These are phyloP conservation scores for Penaeus monodon DNA, from an alignment of 2,888 invertebrate species.

Conservation along the genomic window DNA sequence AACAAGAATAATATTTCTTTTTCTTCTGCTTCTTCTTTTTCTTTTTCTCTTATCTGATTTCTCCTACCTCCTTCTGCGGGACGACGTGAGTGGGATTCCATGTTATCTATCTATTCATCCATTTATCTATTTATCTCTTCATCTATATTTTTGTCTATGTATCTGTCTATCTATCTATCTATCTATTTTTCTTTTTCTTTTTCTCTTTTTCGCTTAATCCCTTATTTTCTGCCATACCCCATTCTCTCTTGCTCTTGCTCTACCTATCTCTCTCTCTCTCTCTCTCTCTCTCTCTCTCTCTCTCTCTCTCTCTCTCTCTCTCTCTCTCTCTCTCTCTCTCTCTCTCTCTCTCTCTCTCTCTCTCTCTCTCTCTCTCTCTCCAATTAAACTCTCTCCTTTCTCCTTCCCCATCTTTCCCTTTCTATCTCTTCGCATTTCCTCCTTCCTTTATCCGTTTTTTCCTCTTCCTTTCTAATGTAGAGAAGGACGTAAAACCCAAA, in stretches of 20 bases:
- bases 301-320: not conserved
- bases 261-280: not conserved
- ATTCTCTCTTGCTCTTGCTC: not conserved
- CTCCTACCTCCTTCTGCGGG: too few species aligned
- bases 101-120: not conserved
- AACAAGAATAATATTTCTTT: too few species aligned
- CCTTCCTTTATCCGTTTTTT: too few species aligned
- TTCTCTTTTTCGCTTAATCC: too few species aligned
- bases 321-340: not conserved
- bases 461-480: too few species aligned
- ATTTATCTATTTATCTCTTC: too few species aligned
- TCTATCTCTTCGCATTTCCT: too few species aligned
- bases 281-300: not conserved
- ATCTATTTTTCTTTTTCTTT: not conserved
- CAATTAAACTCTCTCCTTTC: not conserved
- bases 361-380: not conserved
- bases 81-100: too few species aligned
- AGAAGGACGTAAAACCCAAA: too few species aligned
- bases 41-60: too few species aligned
- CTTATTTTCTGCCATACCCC: not conserved
- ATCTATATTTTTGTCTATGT: too few species aligned
- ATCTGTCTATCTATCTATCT: not conserved
- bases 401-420: not conserved
- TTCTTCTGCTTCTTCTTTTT: too few species aligned
- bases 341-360: constrained; percentile 13